Percentiles rank a stretch among this genome's conserved stretches.
These are phyloP conservation scores for Meganola albula DNA, from an alignment of 2,888 invertebrate genomes.

Conservation along the genomic window DNA sequence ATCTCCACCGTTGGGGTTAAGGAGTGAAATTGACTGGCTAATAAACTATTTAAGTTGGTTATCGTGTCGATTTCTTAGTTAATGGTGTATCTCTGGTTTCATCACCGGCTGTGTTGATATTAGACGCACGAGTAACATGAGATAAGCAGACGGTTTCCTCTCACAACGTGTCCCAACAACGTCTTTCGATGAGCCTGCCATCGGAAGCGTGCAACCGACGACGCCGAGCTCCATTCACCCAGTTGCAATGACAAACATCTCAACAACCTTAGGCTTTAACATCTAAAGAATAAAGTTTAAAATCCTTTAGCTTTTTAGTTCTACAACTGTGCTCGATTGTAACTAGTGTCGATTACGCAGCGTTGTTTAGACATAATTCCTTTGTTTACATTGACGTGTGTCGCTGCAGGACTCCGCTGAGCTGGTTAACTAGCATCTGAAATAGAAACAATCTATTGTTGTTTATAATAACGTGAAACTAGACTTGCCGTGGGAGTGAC, in stretches of 20 bases:
- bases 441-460: slow-evolving; percentile 19
- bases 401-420: slow-evolving; percentile 24
- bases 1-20: too few relatives aligned
- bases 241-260: slow-evolving; percentile 16
- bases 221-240: slow-evolving; percentile 33
- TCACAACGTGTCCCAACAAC: slow-evolving; percentile 29
- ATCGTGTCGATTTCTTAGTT: too few relatives aligned
- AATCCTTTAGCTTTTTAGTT: slow-evolving; percentile 10
- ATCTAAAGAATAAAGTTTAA: slow-evolving; percentile 23
- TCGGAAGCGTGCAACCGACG: slow-evolving; percentile 40
- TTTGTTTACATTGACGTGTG: slow-evolving; percentile 38
- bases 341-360: slow-evolving; percentile 39
- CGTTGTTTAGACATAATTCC: slow-evolving; percentile 37
- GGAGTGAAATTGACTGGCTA: too few relatives aligned
- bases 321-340: slow-evolving; percentile 15
- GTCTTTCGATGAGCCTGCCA: slow-evolving; percentile 39
- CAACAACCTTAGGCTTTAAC: slow-evolving; percentile 16
- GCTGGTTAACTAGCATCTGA: slow-evolving; percentile 21
- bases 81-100: background rate
- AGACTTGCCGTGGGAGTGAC: too few relatives aligned
- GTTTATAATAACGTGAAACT: too few relatives aligned
- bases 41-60: too few relatives aligned
- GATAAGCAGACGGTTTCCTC: slow-evolving; percentile 31
- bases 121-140: slow-evolving; percentile 8
- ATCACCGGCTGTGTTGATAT: slow-evolving; percentile 8